These are phyloP conservation scores for Dicrurus megarhynchus DNA, from an alignment of 2,113 vertebrate genomes.

Conservation along the genomic window DNA sequence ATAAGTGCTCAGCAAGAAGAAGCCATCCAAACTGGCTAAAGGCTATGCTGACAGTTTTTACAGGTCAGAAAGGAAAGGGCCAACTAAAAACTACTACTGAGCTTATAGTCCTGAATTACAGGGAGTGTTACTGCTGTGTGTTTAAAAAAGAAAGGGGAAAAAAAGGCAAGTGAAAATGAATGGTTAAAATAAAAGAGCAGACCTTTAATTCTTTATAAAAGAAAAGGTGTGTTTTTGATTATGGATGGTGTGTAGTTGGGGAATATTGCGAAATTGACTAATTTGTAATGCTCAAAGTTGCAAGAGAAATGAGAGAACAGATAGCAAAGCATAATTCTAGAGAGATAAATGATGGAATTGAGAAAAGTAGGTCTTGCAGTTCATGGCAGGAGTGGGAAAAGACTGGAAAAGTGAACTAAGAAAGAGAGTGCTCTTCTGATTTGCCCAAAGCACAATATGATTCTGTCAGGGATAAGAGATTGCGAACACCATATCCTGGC, in stretches of 20 bases:
- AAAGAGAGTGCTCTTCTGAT: not conserved
- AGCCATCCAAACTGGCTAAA: not conserved
- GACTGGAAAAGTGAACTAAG: not conserved
- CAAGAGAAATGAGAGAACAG: not conserved
- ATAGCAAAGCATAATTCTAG: not conserved
- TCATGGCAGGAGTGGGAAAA: not conserved
- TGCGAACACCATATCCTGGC: accelerated
- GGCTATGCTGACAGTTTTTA: not conserved
- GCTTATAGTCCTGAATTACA: not conserved
- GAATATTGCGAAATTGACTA: not conserved
- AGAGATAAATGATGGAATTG: not conserved
- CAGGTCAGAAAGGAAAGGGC: not conserved
- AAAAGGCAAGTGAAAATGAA: not conserved
- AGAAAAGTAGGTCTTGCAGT: not conserved
- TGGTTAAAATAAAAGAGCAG: not conserved
- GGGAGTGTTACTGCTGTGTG: not conserved
- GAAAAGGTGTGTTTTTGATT: accelerated
- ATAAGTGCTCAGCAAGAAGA: not conserved
- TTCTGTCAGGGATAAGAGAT: not conserved
- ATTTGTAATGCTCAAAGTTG: not conserved
- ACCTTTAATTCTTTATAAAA: not conserved
- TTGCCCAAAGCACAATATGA: accelerated
- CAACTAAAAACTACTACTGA: not conserved
- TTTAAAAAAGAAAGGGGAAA: not conserved
- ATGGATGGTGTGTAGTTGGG: not conserved